Evolutionary conservation across 2,797 vertebrate species (phyloP).

Genomic region (Helicolenus hilgendorfi): DNA sequence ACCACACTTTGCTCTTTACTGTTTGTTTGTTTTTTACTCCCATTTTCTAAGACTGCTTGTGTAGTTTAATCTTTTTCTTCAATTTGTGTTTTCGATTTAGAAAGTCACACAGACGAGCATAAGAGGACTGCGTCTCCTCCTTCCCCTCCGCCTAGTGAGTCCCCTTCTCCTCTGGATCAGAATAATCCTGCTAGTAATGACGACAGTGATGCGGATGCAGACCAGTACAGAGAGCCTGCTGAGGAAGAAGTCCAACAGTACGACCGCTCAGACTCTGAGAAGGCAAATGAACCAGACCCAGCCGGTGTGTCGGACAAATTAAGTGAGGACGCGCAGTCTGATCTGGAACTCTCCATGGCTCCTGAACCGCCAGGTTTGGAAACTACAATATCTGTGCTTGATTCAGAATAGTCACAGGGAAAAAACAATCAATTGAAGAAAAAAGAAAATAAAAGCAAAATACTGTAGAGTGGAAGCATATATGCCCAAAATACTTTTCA

Average conservation of each 20-base stretch:
- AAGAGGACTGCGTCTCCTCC: too few species aligned
- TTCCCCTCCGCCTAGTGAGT: accelerated
- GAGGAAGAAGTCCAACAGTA: neutral
- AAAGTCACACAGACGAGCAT: neutral
- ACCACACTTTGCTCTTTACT: neutral
- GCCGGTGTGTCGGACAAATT: neutral
- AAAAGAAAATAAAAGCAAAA: neutral
- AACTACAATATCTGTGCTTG: neutral
- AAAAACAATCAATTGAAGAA: neutral
- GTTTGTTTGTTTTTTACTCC: neutral
- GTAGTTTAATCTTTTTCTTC: neutral
- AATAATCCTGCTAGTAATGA: accelerated
- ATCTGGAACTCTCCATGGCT: accelerated
- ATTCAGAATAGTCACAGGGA: neutral
- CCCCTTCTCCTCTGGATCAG: neutral
- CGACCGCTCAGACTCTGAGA: neutral
- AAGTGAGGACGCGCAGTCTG: accelerated
- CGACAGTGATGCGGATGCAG: neutral
- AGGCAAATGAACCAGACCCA: neutral
- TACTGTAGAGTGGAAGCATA: too few species aligned
- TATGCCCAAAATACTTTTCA: neutral
- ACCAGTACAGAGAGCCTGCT: neutral
- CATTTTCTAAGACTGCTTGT: neutral
- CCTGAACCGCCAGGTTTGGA: neutral
- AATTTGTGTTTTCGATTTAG: neutral